A percentile compares a stretch with the other conserved stretches of the same genome.
phyloP scores from a whole-genome alignment of 2,113 vertebrate species.

The Ovis aries region ARS-UI_Ramb_v3.0 NC_056068.1:18585501-18586000 shows the following conservation, averaged over 20 bases:
- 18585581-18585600: background rate
- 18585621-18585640: background rate
- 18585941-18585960: background rate
- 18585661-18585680: background rate
- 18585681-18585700: background rate
- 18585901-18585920: background rate
- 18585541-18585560: slow-evolving; percentile 1
- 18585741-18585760: background rate
- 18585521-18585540: slow-evolving; percentile 15
- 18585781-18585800: background rate
- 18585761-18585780: background rate
- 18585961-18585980: background rate
- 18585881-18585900: background rate
- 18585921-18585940: background rate
- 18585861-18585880: background rate
- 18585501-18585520: background rate
- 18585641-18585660: background rate
- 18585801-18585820: background rate
- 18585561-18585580: background rate
- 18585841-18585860: background rate
- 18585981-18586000: background rate
- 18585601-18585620: background rate
- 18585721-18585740: background rate
- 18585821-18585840: background rate
- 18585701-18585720: background rate